Evolutionary conservation across 2,797 vertebrate species (phyloP), one percentile per base, ranked within the genome.

Genomic region (Ctenochaetus hawaiiensis): DNA sequence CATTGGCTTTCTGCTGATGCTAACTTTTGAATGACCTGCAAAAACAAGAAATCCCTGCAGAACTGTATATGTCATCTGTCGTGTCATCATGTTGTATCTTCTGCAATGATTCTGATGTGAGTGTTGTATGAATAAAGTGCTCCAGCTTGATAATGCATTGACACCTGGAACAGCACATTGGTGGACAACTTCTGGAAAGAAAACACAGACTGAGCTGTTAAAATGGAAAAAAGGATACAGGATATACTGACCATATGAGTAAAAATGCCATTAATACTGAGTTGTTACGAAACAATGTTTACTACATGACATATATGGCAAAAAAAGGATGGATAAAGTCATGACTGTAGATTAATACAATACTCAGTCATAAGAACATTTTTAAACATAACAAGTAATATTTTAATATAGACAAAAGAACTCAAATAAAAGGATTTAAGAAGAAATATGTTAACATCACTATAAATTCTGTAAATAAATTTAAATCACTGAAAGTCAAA

Each of bases 401-500:
- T 45, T 51, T 20, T 53, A 61, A 52, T 54, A 45, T 12, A 62
- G 37, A 45, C n/a, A 39, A 49, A 57, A 41, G 2, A 17, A 49
- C 49, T 64, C 9, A 47, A 9, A 54, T 12, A 4, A 52, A 34
- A 43, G 5, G 18, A 18, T 37, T 58, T 44, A 0, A 70, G 69
- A 63, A 23, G 9, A 58, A 76, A 77, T 16, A 60, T 23, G 1
- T 30, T 8, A 30, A 48, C 26, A 54, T 41, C 4, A 53, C 30
- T 17, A 20, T 0, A 37, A 57, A 57, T 22, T 20, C 43, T 73
- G 12, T 8, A 17, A 43, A 64, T 54, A 34, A 70, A 75, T 37
- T 22, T 89, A 57, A 89, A 78, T 45, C 51, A 52, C 39, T 49
- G 13, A 3, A 77, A 82, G 54, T 79, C 45, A 68, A 79, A 12